Evolutionary conservation across 1,140 invertebrate species (phyloP), one percentile per base, ranked within the genome.

Genomic region (Melitaea cinxia): DNA sequence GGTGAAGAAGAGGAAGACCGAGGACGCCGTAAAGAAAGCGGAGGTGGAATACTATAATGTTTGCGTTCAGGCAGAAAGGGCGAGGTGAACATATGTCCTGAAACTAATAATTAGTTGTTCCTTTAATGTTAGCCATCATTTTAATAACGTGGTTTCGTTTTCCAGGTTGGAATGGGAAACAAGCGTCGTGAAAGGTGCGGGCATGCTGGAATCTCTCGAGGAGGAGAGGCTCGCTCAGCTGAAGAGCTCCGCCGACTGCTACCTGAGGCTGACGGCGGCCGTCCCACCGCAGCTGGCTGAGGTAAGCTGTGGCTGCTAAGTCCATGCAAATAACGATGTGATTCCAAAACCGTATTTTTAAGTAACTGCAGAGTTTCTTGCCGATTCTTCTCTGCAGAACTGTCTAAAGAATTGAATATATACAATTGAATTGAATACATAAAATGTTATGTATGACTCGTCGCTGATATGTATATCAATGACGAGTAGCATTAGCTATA

Each of bases 31-130:
- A 2, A 95, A 96, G 73, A 96, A 97, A 81, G 95, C 97, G 21
- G 97, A 99, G 85, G 95, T 97, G 17, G 97, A 98, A 76, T 99
- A 98, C 88, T 98, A 98, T 80, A 97, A 96, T 63, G 93, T 96
- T 14, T 97, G 97, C 82, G 94, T 98, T 35, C 94, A 96, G 71
- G 95, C 97, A 6, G 98, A 99, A 88, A 92, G 97, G 78, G 94
- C 97, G 10, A 94, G 95, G 93, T 96, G 61, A 71, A 62, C n/a
- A 14, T 26, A 37, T 14, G 4, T 28, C n/a, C n/a, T n/a, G n/a
- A n/a, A n/a, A n/a, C n/a, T n/a, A n/a, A n/a, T n/a, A n/a, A n/a
- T n/a, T n/a, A n/a, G n/a, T n/a, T n/a, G n/a, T n/a, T n/a, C n/a
- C n/a, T n/a, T n/a, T n/a, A n/a, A n/a, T n/a, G n/a, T n/a, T 58